Conservation (phyloP, 2,113 vertebrate genomes). For the Mesitornis unicolor region DNA sequence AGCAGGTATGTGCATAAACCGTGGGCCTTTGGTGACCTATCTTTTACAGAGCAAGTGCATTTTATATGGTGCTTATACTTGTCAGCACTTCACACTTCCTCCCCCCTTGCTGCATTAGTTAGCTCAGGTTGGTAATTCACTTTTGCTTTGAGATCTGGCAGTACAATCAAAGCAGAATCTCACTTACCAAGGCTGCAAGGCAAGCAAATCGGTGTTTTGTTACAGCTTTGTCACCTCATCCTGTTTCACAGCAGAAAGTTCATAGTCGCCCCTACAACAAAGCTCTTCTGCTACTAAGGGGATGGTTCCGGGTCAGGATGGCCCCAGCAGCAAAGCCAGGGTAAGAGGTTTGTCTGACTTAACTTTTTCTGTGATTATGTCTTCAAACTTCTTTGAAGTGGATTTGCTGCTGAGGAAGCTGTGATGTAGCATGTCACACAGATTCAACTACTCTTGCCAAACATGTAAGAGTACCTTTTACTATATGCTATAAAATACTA, state of each 20-base stretch:
- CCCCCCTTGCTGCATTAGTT: not conserved
- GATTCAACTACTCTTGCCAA: not conserved
- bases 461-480: not conserved
- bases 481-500: not conserved
- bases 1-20: not conserved
- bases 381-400: not conserved
- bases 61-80: not conserved
- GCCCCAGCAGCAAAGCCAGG: not conserved
- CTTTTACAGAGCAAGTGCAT: not conserved
- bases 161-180: not conserved
- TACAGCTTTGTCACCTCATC: slow-evolving; percentile 5
- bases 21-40: not conserved
- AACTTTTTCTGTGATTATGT: not conserved
- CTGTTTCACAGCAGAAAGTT: not conserved
- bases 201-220: slow-evolving; percentile 1
- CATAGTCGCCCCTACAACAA: not conserved
- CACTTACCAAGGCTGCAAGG: not conserved
- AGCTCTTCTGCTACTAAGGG: not conserved
- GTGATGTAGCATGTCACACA: not conserved
- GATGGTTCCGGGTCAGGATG: not conserved
- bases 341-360: not conserved
- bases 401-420: not conserved
- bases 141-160: slow-evolving; percentile 26
- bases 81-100: not conserved
- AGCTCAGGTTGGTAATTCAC: not conserved